These are phyloP conservation scores for Trichogramma dendrolimi DNA, from an alignment of 2,888 invertebrate genomes.

Conservation along the genomic window DNA sequence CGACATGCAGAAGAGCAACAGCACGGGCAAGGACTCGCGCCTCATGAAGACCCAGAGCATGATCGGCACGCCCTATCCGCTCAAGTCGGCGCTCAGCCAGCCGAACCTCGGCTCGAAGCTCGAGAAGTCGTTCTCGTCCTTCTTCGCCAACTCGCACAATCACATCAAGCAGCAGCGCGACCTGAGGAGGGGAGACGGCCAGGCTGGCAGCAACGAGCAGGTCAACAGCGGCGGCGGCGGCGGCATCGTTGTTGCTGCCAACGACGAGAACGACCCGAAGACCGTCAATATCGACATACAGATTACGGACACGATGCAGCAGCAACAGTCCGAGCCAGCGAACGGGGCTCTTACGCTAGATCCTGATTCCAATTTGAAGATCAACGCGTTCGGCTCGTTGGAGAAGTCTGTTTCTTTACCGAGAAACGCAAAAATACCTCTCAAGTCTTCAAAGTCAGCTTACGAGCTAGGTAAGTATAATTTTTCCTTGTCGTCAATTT, in stretches of 20 bases:
- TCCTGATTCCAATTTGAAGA: constrained; percentile 34
- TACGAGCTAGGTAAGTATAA: constrained; percentile 43
- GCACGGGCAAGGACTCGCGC: constrained; percentile 43
- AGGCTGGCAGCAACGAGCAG: constrained; percentile 31
- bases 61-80: constrained; percentile 48
- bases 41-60: constrained; percentile 48
- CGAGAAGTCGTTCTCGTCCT: constrained; percentile 50
- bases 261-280: constrained; percentile 49
- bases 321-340: neutral
- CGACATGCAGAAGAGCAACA: constrained; percentile 46
- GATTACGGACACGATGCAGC: constrained; percentile 45
- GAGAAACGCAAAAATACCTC: constrained; percentile 41
- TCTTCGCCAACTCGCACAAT: constrained; percentile 68
- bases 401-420: constrained; percentile 49
- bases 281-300: constrained; percentile 50
- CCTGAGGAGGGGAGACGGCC: constrained; percentile 47
- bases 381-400: constrained; percentile 36
- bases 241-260: constrained; percentile 30
- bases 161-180: constrained; percentile 65
- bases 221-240: constrained; percentile 37
- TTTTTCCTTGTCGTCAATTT: neutral
- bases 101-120: constrained; percentile 50
- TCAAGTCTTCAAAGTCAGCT: constrained; percentile 48
- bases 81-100: constrained; percentile 50
- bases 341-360: neutral